Evolutionary conservation across 2,888 invertebrate species (phyloP), one percentile per base, ranked within the genome.

Genomic region (Campopleginae sp.): DNA sequence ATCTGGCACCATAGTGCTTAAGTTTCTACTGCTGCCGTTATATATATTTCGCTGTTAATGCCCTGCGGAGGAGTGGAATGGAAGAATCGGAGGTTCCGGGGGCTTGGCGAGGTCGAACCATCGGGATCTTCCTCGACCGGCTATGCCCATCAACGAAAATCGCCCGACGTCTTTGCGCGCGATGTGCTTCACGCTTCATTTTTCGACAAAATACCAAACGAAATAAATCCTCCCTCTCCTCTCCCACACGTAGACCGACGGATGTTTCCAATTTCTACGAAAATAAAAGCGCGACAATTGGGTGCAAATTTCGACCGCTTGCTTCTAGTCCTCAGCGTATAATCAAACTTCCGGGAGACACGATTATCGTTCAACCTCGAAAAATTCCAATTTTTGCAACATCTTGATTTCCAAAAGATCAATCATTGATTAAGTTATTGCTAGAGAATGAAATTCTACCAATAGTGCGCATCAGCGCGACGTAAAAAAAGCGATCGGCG

Each of bases 131-230:
- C 38, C 68, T 31, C 27, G 58, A 58, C 58, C 54, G n/a, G 19
- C 54, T 23, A 42, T 4, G 61, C 78, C 44, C 78, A 65, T 82
- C 82, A 66, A 85, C 79, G 66, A 79, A 82, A 85, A 82, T 66
- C 76, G 65, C 61, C 74, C 27, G 46, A 23, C 63, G 33, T 48
- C 46, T 44, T 74, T 65, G 72, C 61, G 72, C 61, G 48, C 44
- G 31, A 17, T 61, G 19, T 46, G 46, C 85, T 78, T 85, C 82
- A 82, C 85, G 85, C 79, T 82, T 80, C 79, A 80, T 82, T 85
- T 80, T 85, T 79, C 79, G 19, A 80, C 46, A 80, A 42, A 85
- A 78, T 63, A 27, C 68, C 78, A 19, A 46, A 75, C 70, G 44
- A 38, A 63, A 70, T 27, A 33, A 66, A 61, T 33, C n/a, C 19